Evolutionary conservation across 2,888 invertebrate species (phyloP), one percentile per base, ranked within the genome.

Genomic region (Agrypnus murinus): DNA sequence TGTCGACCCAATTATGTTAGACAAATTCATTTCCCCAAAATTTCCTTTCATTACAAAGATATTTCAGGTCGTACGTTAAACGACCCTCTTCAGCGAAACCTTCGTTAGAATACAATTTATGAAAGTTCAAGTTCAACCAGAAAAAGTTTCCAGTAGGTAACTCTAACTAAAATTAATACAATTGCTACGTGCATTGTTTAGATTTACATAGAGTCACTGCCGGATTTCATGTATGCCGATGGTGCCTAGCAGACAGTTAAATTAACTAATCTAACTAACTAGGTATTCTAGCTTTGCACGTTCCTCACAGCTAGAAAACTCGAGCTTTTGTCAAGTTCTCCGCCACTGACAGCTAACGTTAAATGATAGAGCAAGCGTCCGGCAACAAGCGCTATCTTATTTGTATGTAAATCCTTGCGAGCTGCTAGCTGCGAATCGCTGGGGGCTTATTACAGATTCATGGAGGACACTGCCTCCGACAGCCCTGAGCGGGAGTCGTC

Each of bases 331-430:
- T 69, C 68, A 45, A 58, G 53, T 36, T 15, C 32, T 14, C 4
- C 25, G 25, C 15, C 55, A 36, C 15, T 36, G 36, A 36, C 34
- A 34, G n/a, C 25, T 43, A 60, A 65, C 48, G 48, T 45, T 71
- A 65, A 71, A 68, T 68, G 68, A 71, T 65, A 64, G 71, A 68
- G 53, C 64, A 64, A 65, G 45, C 64, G 68, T 64, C 68, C 64
- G 59, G 64, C 64, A 71, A 68, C 65, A 65, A 67, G 68, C 65
- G 55, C 68, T 78, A 74, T 78, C 78, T 78, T 79, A 79, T 80
- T 80, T 80, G 80, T 79, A 80, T 80, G 80, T 78, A 80, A 80
- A 80, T 80, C 79, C 79, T 76, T 66, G 74, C 69, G 75, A 78
- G 77, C 74, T 77, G 76, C 69, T 77, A 74, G 77, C 77, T 77